Evolutionary conservation across 1,140 invertebrate genomes (phyloP).

Genomic region (Drosophila insularis): DNA sequence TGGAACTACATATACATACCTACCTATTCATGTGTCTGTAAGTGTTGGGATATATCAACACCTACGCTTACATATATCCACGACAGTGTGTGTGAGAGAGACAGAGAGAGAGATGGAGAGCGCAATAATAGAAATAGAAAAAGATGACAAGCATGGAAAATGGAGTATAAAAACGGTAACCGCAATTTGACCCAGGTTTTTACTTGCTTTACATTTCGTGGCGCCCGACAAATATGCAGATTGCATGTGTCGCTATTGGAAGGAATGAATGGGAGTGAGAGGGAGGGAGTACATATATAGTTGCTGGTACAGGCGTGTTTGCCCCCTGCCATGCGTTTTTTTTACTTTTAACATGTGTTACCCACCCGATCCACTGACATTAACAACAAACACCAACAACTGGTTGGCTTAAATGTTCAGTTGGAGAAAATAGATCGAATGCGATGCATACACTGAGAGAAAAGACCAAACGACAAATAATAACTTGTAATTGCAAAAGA

Average conservation of each 20-base stretch:
- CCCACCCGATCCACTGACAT: slow-evolving; percentile 25
- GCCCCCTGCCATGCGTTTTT: slow-evolving; percentile 60
- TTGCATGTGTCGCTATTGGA: slow-evolving; percentile 46
- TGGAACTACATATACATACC: slow-evolving; percentile 21
- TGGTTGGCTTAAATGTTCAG: slow-evolving; percentile 50
- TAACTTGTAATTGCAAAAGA: no score
- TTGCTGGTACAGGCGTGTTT: background rate
- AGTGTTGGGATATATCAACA: slow-evolving; percentile 66
- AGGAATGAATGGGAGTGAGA: background rate
- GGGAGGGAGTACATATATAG: background rate
- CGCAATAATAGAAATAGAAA: slow-evolving; percentile 35
- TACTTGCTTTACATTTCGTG: slow-evolving; percentile 68
- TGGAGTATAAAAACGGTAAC: slow-evolving; percentile 63
- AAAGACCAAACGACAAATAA: no score
- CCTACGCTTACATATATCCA: slow-evolving; percentile 45
- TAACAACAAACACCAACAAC: slow-evolving; percentile 19
- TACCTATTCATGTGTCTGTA: slow-evolving; percentile 15
- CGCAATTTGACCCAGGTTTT: slow-evolving; percentile 76
- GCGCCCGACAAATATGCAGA: slow-evolving; percentile 77
- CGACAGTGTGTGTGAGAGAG: slow-evolving; percentile 17
- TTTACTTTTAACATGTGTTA: slow-evolving; percentile 68
- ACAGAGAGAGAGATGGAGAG: no score
- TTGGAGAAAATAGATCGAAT: slow-evolving; percentile 24
- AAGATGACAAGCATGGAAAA: slow-evolving; percentile 18
- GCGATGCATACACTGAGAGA: background rate